These are phyloP conservation scores for Drosophila colorata DNA, from an alignment of 2,888 invertebrate species.

Conservation along the genomic window DNA sequence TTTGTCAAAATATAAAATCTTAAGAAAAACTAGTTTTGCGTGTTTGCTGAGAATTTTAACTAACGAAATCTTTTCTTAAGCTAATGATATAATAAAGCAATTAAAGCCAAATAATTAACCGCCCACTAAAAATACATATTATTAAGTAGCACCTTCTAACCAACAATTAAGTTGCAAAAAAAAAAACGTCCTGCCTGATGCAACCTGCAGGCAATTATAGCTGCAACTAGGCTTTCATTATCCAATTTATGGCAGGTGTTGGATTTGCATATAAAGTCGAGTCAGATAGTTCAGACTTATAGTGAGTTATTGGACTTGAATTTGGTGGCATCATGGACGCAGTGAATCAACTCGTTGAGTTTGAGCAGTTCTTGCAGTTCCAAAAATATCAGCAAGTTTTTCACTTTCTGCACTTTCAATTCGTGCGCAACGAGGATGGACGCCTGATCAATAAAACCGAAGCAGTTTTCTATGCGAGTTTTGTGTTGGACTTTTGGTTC, in stretches of 20 bases:
- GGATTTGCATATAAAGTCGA: slow-evolving; percentile 25
- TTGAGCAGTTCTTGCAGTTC: slow-evolving; percentile 52
- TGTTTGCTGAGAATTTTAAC: not conserved
- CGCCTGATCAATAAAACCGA: slow-evolving; percentile 31
- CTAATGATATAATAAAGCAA: not conserved
- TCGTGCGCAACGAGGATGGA: slow-evolving; percentile 39
- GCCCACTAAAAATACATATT: not conserved
- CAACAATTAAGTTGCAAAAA: slow-evolving; percentile 32
- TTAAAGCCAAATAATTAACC: not conserved
- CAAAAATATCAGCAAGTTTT: slow-evolving; percentile 21
- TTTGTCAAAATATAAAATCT: not conserved
- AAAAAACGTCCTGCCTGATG: slow-evolving; percentile 13
- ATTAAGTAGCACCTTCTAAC: slow-evolving; percentile 11
- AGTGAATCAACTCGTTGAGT: slow-evolving; percentile 14
- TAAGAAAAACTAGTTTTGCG: not conserved
- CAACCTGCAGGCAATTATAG: slow-evolving; percentile 27
- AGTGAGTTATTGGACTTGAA: slow-evolving; percentile 7
- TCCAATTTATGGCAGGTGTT: slow-evolving; percentile 10
- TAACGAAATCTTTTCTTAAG: no score
- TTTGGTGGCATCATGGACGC: slow-evolving; percentile 10
- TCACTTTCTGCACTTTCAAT: slow-evolving; percentile 34
- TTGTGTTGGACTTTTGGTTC: slow-evolving; percentile 1
- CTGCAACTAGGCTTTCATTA: slow-evolving; percentile 20
- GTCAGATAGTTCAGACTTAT: not conserved
- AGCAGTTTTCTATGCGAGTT: slow-evolving; percentile 12